A percentile compares a stretch with the other conserved stretches of the same genome.
These are phyloP conservation scores for Tenthredo distinguenda DNA, from an alignment of 2,888 invertebrate genomes.

Conservation along the genomic window DNA sequence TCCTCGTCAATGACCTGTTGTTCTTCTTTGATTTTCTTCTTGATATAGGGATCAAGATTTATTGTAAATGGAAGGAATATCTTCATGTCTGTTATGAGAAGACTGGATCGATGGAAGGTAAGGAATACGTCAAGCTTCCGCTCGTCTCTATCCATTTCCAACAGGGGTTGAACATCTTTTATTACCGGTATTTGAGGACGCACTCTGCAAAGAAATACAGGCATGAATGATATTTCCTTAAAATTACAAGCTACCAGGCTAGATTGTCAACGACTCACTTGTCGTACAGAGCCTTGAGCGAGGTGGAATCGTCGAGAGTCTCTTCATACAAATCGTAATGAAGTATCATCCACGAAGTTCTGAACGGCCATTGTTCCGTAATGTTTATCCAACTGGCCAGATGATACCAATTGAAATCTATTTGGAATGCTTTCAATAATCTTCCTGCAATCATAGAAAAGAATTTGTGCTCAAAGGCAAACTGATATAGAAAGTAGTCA, in stretches of 20 bases:
- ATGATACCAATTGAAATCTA: conserved; percentile 99
- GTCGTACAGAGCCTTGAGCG: conserved; percentile 95
- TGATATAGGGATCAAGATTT: conserved; percentile 98
- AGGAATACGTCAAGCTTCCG: conserved; percentile 96
- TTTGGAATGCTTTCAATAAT: conserved; percentile 97
- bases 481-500: background rate
- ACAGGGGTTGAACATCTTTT: conserved; percentile 92
- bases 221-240: conserved; percentile 3
- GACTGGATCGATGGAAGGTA: conserved; percentile 91
- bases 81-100: conserved; percentile 93
- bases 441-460: conserved; percentile 84
- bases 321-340: conserved; percentile 95
- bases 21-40: conserved; percentile 96
- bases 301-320: conserved; percentile 90
- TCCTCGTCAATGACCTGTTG: conserved; percentile 85
- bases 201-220: conserved; percentile 81
- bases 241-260: background rate
- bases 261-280: conserved; percentile 83
- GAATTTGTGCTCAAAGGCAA: background rate
- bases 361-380: conserved; percentile 99
- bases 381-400: conserved; percentile 99
- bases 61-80: conserved; percentile 99
- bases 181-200: conserved; percentile 90
- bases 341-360: conserved; percentile 98
- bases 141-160: conserved; percentile 96